A percentile compares a stretch with the other conserved stretches of the same genome.
Evolutionary conservation across 2,888 invertebrate genomes (phyloP).

Genomic region (Timema cristinae): DNA sequence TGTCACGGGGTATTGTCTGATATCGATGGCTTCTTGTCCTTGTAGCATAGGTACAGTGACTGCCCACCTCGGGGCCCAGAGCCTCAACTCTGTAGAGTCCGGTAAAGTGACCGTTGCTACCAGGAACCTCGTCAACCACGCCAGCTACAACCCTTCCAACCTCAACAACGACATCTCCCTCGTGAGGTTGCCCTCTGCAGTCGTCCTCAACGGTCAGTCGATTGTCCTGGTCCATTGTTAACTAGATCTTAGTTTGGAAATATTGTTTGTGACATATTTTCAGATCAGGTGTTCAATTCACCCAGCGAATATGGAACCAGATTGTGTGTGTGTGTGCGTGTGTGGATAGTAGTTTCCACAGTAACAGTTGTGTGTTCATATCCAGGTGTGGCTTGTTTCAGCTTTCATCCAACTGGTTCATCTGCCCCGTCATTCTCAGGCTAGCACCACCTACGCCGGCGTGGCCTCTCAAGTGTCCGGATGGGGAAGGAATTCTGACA

Average conservation of each 20-base stretch:
- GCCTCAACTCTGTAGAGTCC: conserved; percentile 15
- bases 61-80: conserved; percentile 19
- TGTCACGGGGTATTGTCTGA: too few species aligned
- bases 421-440: neutral
- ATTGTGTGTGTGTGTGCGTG: neutral
- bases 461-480: conserved; percentile 33
- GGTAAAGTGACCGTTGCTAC: conserved; percentile 10
- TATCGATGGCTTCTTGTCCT: neutral
- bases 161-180: conserved; percentile 21
- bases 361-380: neutral
- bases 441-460: conserved; percentile 23
- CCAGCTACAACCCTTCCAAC: conserved; percentile 19
- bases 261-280: too few species aligned
- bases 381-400: neutral
- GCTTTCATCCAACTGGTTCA: conserved; percentile 6
- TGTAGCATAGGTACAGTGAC: conserved; percentile 2
- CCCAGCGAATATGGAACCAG: neutral
- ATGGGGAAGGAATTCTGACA: conserved; percentile 34
- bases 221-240: neutral
- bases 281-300: neutral
- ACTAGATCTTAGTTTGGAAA: neutral
- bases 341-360: neutral
- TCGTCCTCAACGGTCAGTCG: conserved; percentile 5
- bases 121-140: conserved; percentile 17
- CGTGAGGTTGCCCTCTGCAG: conserved; percentile 16